Evolutionary conservation across 2,888 invertebrate genomes (phyloP).

Genomic region (Euplagia quadripunctaria): DNA sequence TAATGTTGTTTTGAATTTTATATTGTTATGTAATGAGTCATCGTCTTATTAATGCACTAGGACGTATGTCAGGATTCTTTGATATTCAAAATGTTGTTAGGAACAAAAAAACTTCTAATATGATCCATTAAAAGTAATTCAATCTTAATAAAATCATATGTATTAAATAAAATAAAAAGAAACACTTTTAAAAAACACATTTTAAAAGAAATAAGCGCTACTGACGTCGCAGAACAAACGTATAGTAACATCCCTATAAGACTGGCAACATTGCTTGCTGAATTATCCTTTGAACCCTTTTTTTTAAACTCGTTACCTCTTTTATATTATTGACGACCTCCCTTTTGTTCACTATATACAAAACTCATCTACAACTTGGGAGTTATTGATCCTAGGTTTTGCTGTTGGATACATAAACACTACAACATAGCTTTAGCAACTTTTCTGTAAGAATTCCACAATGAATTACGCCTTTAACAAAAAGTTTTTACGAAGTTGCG

Average conservation of each 20-base stretch:
- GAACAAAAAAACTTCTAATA: neutral
- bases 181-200: too few species aligned
- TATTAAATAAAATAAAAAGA: too few species aligned
- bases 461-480: neutral
- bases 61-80: neutral
- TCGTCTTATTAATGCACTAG: neutral
- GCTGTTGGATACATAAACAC: neutral
- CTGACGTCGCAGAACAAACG: too few species aligned
- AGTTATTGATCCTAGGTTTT: neutral
- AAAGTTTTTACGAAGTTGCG: neutral
- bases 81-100: neutral
- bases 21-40: neutral
- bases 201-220: too few species aligned
- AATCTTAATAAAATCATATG: neutral
- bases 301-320: too few species aligned
- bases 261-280: too few species aligned
- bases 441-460: neutral
- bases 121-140: neutral
- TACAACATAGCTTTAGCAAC: neutral
- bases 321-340: too few species aligned
- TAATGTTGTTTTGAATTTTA: too few species aligned
- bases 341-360: neutral
- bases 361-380: neutral
- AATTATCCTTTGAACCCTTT: too few species aligned
- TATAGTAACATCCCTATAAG: too few species aligned